Base-by-base conservation (phyloP, 1,140 invertebrate species). In the Tetragnatha versicolor region DNA sequence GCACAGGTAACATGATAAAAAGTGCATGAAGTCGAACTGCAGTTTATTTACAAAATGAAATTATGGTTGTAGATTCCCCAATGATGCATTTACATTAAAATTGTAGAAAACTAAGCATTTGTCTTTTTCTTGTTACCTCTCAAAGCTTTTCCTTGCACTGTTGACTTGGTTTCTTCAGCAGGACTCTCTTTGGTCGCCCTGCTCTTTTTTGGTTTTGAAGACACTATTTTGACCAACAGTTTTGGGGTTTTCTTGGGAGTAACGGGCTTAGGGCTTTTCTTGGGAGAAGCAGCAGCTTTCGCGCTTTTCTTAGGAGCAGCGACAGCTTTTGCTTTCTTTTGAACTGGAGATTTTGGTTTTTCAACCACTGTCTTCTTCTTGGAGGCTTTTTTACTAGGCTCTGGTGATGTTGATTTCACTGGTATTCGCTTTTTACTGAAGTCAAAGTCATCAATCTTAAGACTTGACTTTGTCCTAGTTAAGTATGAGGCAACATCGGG, bases 371-470 rank as follows among this genome's bases (percentile, higher is more conserved):
- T 1, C 14, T 73, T 73, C 60, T 47, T 76, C 29, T 76, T 65
- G 0, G n/a, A 14, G 3, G 47, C n/a, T 6, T n/a, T 51, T 49
- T 61, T 63, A 10, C 17, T 9, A 47, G 58, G 12, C 27, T 42
- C 29, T 14, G 58, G 42, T n/a, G n/a, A n/a, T n/a, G 22, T n/a
- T 20, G 22, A 31, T n/a, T 39, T 39, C 12, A 17, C 42, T 10
- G 35, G 27, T 25, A 39, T 6, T 27, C 20, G 14, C 31, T 75
- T 75, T 60, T 78, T 78, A 14, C 65, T 60, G 22, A 78, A 78
- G 53, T 60, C 35, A 60, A 78, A 78, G 29, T 68, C 17, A 17
- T 78, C 76, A 45, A 78, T 3, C 35, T 78, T 78, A 14, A 78
- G n/a, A 22, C 17, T 14, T 22, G 76, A 68, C 10, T 78, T 78